phyloP scores from a whole-genome alignment of 2,888 invertebrate species.

The Caenorhabditis afra region DNA sequence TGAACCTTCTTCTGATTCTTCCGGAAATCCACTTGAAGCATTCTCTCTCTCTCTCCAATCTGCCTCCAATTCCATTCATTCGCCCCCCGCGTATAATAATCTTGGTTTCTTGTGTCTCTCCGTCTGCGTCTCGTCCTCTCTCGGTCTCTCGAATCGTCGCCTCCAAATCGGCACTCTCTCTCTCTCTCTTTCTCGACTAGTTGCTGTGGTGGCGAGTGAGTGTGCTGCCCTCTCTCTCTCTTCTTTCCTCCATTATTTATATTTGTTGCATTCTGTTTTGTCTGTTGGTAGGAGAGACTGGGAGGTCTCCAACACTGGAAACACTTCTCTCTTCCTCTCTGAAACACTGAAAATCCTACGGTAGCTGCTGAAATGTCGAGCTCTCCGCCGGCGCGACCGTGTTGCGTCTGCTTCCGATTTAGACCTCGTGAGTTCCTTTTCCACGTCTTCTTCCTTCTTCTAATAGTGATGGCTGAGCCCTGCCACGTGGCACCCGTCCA shows the following conservation, averaged over 20 bases:
- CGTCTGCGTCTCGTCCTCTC: constrained; percentile 33
- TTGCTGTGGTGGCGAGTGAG: constrained; percentile 50
- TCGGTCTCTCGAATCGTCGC: constrained; percentile 33
- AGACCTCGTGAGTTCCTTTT: constrained; percentile 60
- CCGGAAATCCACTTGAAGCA: constrained; percentile 37
- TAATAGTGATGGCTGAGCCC: too few relatives aligned
- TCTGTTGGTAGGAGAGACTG: constrained; percentile 8
- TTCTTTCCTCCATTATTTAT: constrained; percentile 52
- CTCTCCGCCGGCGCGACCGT: constrained; percentile 70
- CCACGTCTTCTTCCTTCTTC: too few relatives aligned
- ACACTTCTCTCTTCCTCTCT: constrained; percentile 15
- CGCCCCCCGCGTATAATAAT: constrained; percentile 36
- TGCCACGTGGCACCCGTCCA: not conserved
- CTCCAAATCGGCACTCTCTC: constrained; percentile 47
- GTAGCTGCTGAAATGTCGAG: constrained; percentile 62
- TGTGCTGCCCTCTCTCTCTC: constrained; percentile 32
- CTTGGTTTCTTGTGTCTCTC: constrained; percentile 13
- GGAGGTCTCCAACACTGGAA: constrained; percentile 43
- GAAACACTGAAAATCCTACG: constrained; percentile 12
- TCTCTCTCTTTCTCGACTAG: too few relatives aligned
- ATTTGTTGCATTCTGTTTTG: constrained; percentile 56
- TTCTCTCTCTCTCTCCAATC: constrained; percentile 4
- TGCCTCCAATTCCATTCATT: not conserved
- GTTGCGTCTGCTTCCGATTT: constrained; percentile 69
- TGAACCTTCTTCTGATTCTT: not conserved